Conservation (phyloP, 1,140 invertebrate genomes). For the Brachionus rotundiformis region DNA sequence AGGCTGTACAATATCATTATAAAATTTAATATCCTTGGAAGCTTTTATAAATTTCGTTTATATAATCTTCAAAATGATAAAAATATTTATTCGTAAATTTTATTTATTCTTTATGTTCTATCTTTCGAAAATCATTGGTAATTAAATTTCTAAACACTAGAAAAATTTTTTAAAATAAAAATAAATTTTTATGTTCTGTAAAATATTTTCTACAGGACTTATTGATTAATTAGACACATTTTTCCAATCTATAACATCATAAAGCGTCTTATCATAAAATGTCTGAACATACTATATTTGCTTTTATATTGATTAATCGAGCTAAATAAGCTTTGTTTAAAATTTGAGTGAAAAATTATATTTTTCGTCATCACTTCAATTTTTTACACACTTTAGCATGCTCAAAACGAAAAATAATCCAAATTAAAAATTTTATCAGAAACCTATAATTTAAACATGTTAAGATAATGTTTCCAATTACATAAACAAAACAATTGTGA, state of each 20-base stretch:
- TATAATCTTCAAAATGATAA: background rate
- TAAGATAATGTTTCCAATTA: background rate
- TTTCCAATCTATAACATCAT: background rate
- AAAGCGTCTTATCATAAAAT: no score
- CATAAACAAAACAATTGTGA: background rate
- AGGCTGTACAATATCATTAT: no score
- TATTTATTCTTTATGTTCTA: background rate
- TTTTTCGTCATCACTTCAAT: background rate
- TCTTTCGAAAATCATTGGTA: background rate
- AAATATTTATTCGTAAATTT: background rate
- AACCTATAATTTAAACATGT: background rate
- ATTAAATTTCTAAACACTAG: background rate
- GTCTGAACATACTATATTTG: background rate
- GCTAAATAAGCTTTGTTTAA: background rate
- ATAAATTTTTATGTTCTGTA: background rate
- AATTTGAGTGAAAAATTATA: background rate
- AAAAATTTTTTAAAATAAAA: no score
- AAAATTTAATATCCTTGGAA: no score
- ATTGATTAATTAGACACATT: no score
- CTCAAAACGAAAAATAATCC: background rate
- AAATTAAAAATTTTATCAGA: background rate
- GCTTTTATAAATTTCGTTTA: no score
- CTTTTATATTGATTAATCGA: background rate
- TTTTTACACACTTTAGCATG: background rate
- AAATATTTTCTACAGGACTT: background rate